Evolutionary conservation across 1,140 invertebrate species (phyloP).

Genomic region (Mamestra configurata): DNA sequence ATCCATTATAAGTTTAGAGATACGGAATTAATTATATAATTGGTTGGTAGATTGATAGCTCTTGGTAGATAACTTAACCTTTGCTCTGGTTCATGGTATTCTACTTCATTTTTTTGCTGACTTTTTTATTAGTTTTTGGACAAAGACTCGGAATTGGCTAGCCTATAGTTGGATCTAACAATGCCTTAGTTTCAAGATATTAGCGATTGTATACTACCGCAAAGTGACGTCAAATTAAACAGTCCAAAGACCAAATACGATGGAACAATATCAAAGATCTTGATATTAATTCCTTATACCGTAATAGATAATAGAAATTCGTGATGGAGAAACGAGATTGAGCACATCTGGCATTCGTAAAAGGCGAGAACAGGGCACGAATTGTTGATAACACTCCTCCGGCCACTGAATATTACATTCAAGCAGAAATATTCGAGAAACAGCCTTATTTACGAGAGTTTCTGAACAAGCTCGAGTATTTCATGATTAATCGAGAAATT

Average conservation of each 20-base stretch:
- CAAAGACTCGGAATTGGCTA: neutral
- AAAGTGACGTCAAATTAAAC: neutral
- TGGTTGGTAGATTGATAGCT: neutral
- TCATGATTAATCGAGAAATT: slow-evolving; percentile 32
- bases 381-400: slow-evolving; percentile 35
- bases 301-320: slow-evolving; percentile 44
- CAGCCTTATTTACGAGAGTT: slow-evolving; percentile 27
- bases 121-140: neutral
- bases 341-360: slow-evolving; percentile 44
- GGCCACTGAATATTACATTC: slow-evolving; percentile 41
- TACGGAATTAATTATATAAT: slow-evolving; percentile 10
- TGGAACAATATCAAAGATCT: neutral
- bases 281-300: slow-evolving; percentile 31
- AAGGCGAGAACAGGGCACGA: slow-evolving; percentile 27
- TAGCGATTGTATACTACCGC: too few species aligned
- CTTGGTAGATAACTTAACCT: slow-evolving; percentile 6
- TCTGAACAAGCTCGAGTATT: slow-evolving; percentile 17
- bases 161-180: neutral
- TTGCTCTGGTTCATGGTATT: slow-evolving; percentile 11
- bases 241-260: neutral
- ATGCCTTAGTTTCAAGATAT: too few species aligned
- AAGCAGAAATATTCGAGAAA: slow-evolving; percentile 40
- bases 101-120: slow-evolving; percentile 11
- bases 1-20: neutral
- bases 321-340: slow-evolving; percentile 34